Evolutionary conservation across 2,888 invertebrate genomes (phyloP), one percentile per base, ranked within the genome.

Genomic region (Drosophila subquinaria): DNA sequence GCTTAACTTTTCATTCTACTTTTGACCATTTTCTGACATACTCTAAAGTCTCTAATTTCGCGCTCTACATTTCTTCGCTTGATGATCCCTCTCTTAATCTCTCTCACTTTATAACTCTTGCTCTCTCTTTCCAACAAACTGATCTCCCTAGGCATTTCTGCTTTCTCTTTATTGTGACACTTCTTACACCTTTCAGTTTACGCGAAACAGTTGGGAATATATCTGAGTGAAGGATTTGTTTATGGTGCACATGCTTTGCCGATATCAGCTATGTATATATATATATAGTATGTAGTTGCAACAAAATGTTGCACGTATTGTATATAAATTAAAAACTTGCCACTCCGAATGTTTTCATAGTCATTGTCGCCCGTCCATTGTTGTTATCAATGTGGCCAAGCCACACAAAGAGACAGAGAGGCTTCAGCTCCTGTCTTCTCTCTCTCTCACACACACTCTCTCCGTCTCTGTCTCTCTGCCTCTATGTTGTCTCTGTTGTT

Each of bases 361-460:
- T 55, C 67, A 72, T 69, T 61, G 76, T 66, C 66, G 61, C 57
- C 55, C 55, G 60, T 63, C 56, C 63, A 64, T 80, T 76, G 61
- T 48, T 65, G 68, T 63, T 86, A 82, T 82, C 80, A 82, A 66
- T 67, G 69, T 42, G 66, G 47, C 57, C 66, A 66, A 33, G 20
- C 17, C 33, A 43, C 4, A 43, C 42, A 38, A 13, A 17, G 40
- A 17, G 40, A 17, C 15, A 15, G 30, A 5, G 17, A 42, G 40
- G 35, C 11, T 15, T 23, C 30, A 30, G 27, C 10, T 50, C 42
- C 51, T 40, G 13, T 48, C n/a, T 47, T 51, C 55, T 36, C 27
- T 33, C 47, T 47, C 20, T 13, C n/a, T 48, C 47, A 11, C 9
- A 11, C n/a, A 40, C 33, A 11, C 4, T 47, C 51, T 40, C 11